These are phyloP conservation scores for Nothobranchius furzeri DNA, from an alignment of 2,113 vertebrate species.

Conservation along the genomic window DNA sequence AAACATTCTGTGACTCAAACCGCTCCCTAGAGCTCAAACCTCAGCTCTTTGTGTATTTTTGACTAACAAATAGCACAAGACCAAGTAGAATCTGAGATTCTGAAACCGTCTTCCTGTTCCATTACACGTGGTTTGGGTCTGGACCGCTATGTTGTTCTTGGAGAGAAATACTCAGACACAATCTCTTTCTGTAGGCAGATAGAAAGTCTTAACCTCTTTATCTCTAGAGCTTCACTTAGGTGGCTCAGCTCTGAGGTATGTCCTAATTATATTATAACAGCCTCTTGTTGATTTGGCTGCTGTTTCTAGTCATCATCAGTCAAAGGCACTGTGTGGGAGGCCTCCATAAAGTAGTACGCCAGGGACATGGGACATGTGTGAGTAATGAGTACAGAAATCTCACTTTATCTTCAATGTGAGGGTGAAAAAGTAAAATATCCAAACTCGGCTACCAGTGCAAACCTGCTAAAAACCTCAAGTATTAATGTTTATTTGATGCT, in stretches of 20 bases:
- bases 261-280: conserved; percentile 69
- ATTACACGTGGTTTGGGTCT: conserved; percentile 32
- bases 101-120: conserved; percentile 24
- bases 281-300: conserved; percentile 58
- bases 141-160: conserved; percentile 52
- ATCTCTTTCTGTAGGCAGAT: conserved; percentile 62
- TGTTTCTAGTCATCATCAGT: conserved; percentile 64
- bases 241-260: conserved; percentile 54
- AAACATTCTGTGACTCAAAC: conserved; percentile 10
- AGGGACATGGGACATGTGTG: conserved; percentile 38
- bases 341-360: conserved; percentile 28
- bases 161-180: conserved; percentile 56
- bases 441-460: neutral
- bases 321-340: conserved; percentile 64
- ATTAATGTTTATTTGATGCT: neutral
- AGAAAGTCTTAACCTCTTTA: conserved; percentile 52
- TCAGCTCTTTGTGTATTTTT: conserved; percentile 18
- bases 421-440: conserved; percentile 22
- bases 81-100: conserved; percentile 6
- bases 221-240: conserved; percentile 60
- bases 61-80: conserved; percentile 22
- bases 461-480: neutral
- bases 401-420: conserved; percentile 27
- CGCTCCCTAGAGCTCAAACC: conserved; percentile 9
- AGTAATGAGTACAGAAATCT: conserved; percentile 53